These are phyloP conservation scores for Platichthys stellatus DNA, from an alignment of 2,113 vertebrate genomes.

Conservation along the genomic window DNA sequence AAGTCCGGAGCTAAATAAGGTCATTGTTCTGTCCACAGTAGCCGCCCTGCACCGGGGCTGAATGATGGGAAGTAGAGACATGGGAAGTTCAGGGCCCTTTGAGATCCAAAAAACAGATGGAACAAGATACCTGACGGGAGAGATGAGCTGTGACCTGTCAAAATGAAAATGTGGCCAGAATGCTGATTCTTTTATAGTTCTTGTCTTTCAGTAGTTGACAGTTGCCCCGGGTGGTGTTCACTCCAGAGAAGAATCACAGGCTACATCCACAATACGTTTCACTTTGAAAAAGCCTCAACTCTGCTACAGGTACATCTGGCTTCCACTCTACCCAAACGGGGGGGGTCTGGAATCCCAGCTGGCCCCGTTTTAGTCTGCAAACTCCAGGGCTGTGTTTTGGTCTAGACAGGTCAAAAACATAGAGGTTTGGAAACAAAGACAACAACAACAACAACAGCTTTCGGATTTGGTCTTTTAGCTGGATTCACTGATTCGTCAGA, in stretches of 20 bases:
- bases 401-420: no score
- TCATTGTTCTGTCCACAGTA: conserved; percentile 78
- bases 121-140: conserved; percentile 25
- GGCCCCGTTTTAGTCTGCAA: no score
- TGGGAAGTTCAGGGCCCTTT: conserved; percentile 29
- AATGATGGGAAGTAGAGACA: conserved; percentile 33
- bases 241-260: not conserved
- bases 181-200: conserved; percentile 4
- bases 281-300: no score
- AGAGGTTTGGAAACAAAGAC: no score
- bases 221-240: conserved; percentile 14
- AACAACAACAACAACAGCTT: no score
- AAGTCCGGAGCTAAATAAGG: conserved; percentile 79
- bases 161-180: not conserved
- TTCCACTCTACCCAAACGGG: no score
- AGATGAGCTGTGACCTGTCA: conserved; percentile 4
- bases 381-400: no score
- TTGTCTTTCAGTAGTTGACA: not conserved
- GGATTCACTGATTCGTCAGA: no score
- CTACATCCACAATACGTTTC: not conserved
- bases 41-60: conserved; percentile 49
- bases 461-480: no score
- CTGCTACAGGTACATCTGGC: no score
- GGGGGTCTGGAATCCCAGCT: no score
- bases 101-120: conserved; percentile 3